Conservation (phyloP, 2,113 vertebrate species). For the Chaetops frenatus region DNA sequence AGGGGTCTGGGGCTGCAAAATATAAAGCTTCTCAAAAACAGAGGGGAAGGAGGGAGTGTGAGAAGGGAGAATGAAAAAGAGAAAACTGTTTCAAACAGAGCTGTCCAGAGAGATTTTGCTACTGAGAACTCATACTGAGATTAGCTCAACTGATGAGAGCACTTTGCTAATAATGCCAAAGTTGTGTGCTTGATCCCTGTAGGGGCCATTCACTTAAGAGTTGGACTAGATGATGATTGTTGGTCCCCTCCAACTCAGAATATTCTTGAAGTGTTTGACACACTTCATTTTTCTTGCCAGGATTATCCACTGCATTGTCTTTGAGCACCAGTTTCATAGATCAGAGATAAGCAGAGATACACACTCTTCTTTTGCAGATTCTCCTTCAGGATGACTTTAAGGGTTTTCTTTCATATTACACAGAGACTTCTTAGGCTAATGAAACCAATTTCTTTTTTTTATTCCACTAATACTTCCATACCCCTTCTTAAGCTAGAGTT, state of each 20-base stretch:
- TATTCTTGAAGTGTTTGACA: background rate
- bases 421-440: background rate
- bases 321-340: background rate
- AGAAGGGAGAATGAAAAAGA: background rate
- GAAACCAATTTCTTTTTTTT: background rate
- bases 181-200: background rate
- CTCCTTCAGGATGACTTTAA: background rate
- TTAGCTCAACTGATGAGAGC: background rate
- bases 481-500: background rate
- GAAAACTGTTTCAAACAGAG: background rate
- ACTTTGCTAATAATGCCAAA: background rate
- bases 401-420: background rate
- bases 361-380: background rate
- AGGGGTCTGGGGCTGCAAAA: background rate
- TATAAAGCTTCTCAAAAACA: background rate
- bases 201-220: background rate
- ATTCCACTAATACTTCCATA: background rate
- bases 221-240: background rate
- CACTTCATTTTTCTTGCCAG: background rate
- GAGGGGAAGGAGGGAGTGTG: background rate
- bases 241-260: background rate
- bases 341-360: background rate
- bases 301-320: background rate
- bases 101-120: background rate
- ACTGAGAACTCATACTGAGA: background rate